These are phyloP conservation scores for Cuniculus paca DNA, from an alignment of 2,797 vertebrate species.

Conservation along the genomic window DNA sequence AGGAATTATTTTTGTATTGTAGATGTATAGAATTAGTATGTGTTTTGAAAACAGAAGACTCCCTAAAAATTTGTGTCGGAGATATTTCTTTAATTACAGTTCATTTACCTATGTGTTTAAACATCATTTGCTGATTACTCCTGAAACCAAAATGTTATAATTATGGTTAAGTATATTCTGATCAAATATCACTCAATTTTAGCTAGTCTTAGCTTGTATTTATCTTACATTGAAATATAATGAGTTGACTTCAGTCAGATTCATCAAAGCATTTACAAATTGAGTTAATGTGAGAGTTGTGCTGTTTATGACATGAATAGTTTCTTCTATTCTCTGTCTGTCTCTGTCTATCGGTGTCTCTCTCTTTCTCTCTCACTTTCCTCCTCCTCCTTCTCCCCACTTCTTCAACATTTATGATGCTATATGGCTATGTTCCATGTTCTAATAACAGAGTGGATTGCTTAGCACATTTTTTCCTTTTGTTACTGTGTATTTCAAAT, in stretches of 20 bases:
- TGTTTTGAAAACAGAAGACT: conserved; percentile 22
- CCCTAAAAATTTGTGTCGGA: conserved; percentile 77
- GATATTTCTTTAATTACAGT: conserved; percentile 77
- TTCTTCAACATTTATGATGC: conserved; percentile 65
- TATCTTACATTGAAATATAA: conserved; percentile 87
- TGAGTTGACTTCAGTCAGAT: conserved; percentile 86
- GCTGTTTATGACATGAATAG: conserved; percentile 80
- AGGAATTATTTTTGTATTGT: conserved; percentile 35
- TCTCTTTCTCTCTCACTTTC: not conserved
- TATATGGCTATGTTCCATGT: conserved; percentile 46
- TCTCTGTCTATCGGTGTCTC: too few species aligned
- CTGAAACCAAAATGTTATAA: conserved; percentile 80
- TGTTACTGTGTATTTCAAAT: conserved; percentile 80
- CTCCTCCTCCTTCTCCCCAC: not conserved
- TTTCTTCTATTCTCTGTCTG: not conserved
- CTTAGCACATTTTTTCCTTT: conserved; percentile 79
- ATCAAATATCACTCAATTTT: conserved; percentile 77
- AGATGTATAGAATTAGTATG: not conserved
- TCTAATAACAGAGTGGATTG: conserved; percentile 37
- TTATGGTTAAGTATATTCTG: conserved; percentile 79
- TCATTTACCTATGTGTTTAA: conserved; percentile 81
- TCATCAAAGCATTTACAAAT: conserved; percentile 83
- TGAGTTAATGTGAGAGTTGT: conserved; percentile 83
- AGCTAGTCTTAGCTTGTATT: conserved; percentile 72
- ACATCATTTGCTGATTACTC: conserved; percentile 86